phyloP scores from a whole-genome alignment of 2,113 vertebrate species.

The Bos indicus region DNA sequence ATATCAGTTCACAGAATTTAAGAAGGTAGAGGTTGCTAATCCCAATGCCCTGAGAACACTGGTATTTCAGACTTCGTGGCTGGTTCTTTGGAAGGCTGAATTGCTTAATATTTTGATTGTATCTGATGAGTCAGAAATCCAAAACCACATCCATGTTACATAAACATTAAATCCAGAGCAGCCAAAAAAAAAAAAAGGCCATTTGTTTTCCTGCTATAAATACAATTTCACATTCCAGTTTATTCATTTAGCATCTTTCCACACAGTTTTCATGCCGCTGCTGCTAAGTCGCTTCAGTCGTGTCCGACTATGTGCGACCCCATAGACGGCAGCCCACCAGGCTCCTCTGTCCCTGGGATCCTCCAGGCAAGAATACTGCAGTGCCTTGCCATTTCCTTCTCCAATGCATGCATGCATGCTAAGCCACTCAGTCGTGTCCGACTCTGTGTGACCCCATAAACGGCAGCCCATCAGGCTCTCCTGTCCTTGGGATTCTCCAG shows the following conservation, averaged over 20 bases:
- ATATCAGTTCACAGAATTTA: not conserved
- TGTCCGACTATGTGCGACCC: not conserved
- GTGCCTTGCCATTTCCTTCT: not conserved
- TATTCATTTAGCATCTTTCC: not conserved
- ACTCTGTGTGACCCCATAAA: not conserved
- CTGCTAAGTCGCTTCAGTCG: rapidly evolving
- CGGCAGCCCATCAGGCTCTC: too few relatives aligned
- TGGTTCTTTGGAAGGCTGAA: not conserved
- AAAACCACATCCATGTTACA: not conserved
- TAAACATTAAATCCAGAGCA: not conserved
- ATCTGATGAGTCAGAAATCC: not conserved
- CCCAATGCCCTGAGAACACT: not conserved
- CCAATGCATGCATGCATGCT: not conserved
- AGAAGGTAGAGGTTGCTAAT: not conserved
- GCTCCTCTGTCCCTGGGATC: not conserved
- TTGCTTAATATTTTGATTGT: not conserved
- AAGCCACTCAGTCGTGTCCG: not conserved
- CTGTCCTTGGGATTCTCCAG: too few relatives aligned
- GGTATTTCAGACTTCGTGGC: not conserved
- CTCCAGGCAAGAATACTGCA: not conserved
- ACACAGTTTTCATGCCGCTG: not conserved
- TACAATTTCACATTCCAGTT: not conserved
- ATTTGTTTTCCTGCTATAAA: not conserved
- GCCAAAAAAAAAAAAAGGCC: not conserved
- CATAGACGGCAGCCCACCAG: not conserved